Evolutionary conservation across 1,140 invertebrate species (phyloP), one percentile per base, ranked within the genome.

Genomic region (Calliphora vicina): DNA sequence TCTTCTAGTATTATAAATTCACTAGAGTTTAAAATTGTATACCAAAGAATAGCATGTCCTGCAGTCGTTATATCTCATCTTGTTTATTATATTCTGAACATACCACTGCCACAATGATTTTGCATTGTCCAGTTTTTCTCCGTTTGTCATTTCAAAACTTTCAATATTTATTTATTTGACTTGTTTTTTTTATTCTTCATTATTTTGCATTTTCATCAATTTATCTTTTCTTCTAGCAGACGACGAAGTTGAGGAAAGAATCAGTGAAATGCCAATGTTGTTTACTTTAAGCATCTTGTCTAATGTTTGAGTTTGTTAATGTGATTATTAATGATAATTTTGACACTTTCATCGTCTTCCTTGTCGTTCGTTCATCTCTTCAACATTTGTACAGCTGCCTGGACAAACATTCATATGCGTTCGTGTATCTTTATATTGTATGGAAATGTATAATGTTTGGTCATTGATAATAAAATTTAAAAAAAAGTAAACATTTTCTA

Each of bases 141-240:
- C 6, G 15, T 57, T 57, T 67, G 17, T 67, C 1, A 20, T 67
- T 67, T 23, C n/a, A 67, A 67, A 67, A 57, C n/a, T 67, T 67
- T 67, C 10, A 67, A 67, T 67, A 23, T 67, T 67, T 67, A n/a
- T 67, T 67, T 23, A 3, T 20, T 67, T 67, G n/a, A n/a, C n/a
- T 57, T 57, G 86, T 87, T 88, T 87, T 86, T 35, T 35, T 84
- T 71, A 84, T 86, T 87, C 86, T 86, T 87, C 50, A 17, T 67
- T 42, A 85, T 88, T 88, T 88, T 88, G 87, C 87, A 88, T 88
- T 88, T 87, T 88, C 87, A 88, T 88, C 87, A 86, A 88, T 88
- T 84, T 87, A 86, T 85, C 84, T 84, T 83, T 85, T 29, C 73
- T 42, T 45, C 74, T 35, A 26, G 83, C 43, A 15, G 17, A 84